Base-by-base conservation (phyloP, 1,140 invertebrate genomes). In the Coenobita brevimanus region DNA sequence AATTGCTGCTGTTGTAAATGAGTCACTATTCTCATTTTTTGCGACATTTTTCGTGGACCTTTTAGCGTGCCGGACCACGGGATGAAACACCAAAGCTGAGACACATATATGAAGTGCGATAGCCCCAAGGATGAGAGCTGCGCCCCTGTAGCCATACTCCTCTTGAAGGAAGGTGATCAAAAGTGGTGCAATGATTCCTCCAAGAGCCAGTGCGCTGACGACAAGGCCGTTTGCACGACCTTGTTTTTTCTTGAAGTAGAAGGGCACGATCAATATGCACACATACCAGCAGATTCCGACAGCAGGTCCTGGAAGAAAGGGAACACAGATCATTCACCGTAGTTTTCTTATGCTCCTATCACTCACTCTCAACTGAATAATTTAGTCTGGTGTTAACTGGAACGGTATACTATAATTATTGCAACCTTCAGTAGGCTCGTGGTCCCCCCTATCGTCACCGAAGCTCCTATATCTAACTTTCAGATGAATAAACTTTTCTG, bases 41-140 rank as follows among this genome's bases (percentile, higher is more conserved):
- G 6, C 6, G 46, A 8, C 41, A 80, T 87, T 62, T 69, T 54
- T n/a, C n/a, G n/a, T n/a, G n/a, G n/a, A n/a, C n/a, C n/a, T n/a
- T n/a, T n/a, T n/a, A n/a, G n/a, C n/a, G 46, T 87, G 84, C 84
- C 64, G 60, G 41, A 73, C 76, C 6, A 87, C 64, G 21, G 84
- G 84, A 41, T 87, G 84, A 10, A 87, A 80, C 36, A 71, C 30
- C 30, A 46, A 30, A 3, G 84, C 84, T 15, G 57, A 75, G n/a
- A 87, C 62, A 30, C 60, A 87, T 33, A 46, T 17, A 33, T 87
- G 46, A 3, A 87, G 46, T 62, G 80, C 27, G 30, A 87, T n/a
- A 46, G 27, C 84, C 10, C 43, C 67, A 21, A 87, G 6, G 43
- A 87, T 81, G 15, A 87, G 41, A 38, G 84, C 73, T 2, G 76